A percentile compares a stretch with the other conserved stretches of the same genome.
Conservation (phyloP, 2,113 vertebrate genomes). For the Myiozetetes cayanensis region DNA sequence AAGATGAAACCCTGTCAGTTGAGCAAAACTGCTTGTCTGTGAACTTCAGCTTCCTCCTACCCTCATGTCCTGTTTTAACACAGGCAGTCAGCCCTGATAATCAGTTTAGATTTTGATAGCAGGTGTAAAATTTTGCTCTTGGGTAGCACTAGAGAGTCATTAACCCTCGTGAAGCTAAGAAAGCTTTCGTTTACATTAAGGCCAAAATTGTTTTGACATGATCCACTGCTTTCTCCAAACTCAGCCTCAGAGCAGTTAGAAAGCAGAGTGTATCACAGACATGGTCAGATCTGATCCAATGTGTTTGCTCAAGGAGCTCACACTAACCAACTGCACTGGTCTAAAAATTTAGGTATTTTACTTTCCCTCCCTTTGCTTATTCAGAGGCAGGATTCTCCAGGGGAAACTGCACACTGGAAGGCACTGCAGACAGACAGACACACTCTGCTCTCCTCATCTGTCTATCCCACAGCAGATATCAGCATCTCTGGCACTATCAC, state of each 20-base stretch:
- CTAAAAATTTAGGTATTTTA: not conserved
- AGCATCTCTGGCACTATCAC: not conserved
- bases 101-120: not conserved
- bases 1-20: not conserved
- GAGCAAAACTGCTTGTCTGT: not conserved
- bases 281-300: not conserved
- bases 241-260: not conserved
- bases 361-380: not conserved
- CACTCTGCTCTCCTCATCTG: not conserved
- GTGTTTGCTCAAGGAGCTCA: not conserved
- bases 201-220: not conserved
- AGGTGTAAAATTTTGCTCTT: not conserved
- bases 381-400: not conserved
- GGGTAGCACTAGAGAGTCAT: not conserved
- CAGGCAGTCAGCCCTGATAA: not conserved
- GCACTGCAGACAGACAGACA: not conserved
- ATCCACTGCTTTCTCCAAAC: not conserved
- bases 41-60: not conserved
- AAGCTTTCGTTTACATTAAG: not conserved
- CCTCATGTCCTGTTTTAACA: not conserved
- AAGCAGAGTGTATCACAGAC: not conserved
- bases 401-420: not conserved
- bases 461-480: not conserved
- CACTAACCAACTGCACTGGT: not conserved
- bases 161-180: not conserved